Percentiles rank a stretch among this genome's conserved stretches.
phyloP scores from a whole-genome alignment of 2,888 invertebrate genomes.

The Tipula unca region DNA sequence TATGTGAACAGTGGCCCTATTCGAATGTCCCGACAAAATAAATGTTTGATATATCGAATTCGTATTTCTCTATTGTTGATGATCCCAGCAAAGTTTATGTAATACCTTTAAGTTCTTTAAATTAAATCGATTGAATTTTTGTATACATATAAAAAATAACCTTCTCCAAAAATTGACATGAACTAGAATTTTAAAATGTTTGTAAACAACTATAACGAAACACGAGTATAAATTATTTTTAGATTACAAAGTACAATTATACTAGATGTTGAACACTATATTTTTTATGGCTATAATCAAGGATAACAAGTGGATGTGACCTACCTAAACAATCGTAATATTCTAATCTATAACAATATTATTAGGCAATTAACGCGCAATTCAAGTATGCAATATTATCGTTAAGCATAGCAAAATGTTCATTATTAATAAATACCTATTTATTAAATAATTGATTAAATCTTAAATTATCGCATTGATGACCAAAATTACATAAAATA shows the following conservation, averaged over 20 bases:
- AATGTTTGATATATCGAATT: too few relatives aligned
- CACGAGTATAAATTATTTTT: neutral
- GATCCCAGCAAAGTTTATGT: too few relatives aligned
- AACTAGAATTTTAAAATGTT: neutral
- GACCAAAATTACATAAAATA: neutral
- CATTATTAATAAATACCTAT: neutral
- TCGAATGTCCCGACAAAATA: too few relatives aligned
- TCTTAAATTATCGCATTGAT: too few relatives aligned
- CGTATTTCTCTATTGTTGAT: too few relatives aligned
- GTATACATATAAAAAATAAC: too few relatives aligned
- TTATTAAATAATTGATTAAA: neutral
- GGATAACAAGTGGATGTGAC: neutral
- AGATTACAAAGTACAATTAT: neutral
- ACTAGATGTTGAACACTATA: neutral
- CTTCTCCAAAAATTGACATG: neutral
- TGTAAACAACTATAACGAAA: neutral
- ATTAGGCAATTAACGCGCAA: neutral
- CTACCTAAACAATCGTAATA: neutral
- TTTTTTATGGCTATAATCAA: neutral
- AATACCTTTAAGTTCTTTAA: too few relatives aligned
- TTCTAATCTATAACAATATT: neutral
- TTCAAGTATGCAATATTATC: neutral
- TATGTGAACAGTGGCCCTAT: too few relatives aligned
- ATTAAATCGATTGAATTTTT: too few relatives aligned
- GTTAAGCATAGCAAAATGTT: neutral